A percentile compares a stretch with the other conserved stretches of the same genome.
Evolutionary conservation across 2,888 invertebrate genomes (phyloP).

Genomic region (Rhagonycha fulva): DNA sequence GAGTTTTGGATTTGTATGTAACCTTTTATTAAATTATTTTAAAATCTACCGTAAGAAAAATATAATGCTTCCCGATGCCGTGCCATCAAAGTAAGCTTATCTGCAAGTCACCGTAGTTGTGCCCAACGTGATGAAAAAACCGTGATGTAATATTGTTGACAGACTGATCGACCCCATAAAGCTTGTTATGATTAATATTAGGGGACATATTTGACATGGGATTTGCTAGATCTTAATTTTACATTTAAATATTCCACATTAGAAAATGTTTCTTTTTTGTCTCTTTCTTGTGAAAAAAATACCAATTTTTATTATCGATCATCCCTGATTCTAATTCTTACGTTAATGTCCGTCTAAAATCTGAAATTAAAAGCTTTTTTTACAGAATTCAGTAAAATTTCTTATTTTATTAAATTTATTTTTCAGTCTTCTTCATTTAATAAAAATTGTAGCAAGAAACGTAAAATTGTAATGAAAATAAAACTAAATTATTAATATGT

Average conservation of each 20-base stretch:
- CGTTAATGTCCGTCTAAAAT: no score
- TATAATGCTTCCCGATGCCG: not conserved
- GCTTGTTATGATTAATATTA: not conserved
- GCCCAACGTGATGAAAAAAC: not conserved
- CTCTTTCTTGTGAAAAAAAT: no score
- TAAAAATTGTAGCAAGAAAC: no score
- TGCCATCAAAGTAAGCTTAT: not conserved
- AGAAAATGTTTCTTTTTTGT: not conserved
- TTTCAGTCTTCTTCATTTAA: no score
- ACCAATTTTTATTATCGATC: no score
- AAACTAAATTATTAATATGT: no score
- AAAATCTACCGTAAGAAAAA: not conserved
- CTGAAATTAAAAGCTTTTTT: no score
- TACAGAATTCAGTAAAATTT: no score
- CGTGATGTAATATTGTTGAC: not conserved
- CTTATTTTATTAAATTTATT: no score
- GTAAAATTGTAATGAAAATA: no score
- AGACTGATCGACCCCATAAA: not conserved
- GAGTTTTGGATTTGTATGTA: not conserved
- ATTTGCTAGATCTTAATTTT: not conserved
- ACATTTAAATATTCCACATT: not conserved
- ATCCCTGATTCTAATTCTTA: no score
- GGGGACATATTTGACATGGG: not conserved
- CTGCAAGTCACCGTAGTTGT: not conserved
- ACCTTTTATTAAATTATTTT: not conserved